Conservation (phyloP, 2,888 invertebrate species). For the Lacanobia oleracea region DNA sequence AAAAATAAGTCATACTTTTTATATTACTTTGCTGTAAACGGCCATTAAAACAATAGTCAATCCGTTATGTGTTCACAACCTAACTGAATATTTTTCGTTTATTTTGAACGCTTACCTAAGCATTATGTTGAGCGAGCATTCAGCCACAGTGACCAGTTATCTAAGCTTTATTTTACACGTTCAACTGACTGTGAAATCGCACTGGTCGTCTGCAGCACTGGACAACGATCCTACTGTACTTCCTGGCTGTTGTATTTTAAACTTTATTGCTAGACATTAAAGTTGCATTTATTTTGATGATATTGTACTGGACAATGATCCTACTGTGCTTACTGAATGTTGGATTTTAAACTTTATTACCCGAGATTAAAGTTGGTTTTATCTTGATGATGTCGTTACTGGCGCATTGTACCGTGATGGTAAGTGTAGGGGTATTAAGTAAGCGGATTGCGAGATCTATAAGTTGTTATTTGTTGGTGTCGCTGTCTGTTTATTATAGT, state of each 20-base stretch:
- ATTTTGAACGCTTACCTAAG: slow-evolving; percentile 25
- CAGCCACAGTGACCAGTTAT: slow-evolving; percentile 31
- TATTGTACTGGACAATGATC: slow-evolving; percentile 53
- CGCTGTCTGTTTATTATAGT: neutral
- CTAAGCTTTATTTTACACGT: slow-evolving; percentile 71
- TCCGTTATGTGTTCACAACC: neutral
- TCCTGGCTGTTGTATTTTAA: slow-evolving; percentile 21
- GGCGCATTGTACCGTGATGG: slow-evolving; percentile 54
- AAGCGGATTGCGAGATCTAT: slow-evolving; percentile 42
- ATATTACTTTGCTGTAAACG: neutral
- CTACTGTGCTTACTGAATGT: slow-evolving; percentile 34
- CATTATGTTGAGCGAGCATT: slow-evolving; percentile 29
- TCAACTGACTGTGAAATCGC: slow-evolving; percentile 76
- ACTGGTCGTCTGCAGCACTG: slow-evolving; percentile 67
- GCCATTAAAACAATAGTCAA: neutral
- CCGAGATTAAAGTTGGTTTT: neutral
- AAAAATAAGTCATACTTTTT: too few species aligned
- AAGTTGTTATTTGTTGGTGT: slow-evolving; percentile 6
- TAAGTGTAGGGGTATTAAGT: slow-evolving; percentile 58
- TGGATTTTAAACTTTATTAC: slow-evolving; percentile 32
- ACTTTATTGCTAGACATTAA: slow-evolving; percentile 13
- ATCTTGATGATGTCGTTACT: slow-evolving; percentile 13
- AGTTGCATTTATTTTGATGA: slow-evolving; percentile 24
- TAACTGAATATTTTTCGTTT: neutral
- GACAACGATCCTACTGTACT: slow-evolving; percentile 55